A percentile compares a stretch with the other conserved stretches of the same genome.
These are phyloP conservation scores for Dipodomys stephensi DNA, from an alignment of 2,113 vertebrate genomes.

Conservation along the genomic window DNA sequence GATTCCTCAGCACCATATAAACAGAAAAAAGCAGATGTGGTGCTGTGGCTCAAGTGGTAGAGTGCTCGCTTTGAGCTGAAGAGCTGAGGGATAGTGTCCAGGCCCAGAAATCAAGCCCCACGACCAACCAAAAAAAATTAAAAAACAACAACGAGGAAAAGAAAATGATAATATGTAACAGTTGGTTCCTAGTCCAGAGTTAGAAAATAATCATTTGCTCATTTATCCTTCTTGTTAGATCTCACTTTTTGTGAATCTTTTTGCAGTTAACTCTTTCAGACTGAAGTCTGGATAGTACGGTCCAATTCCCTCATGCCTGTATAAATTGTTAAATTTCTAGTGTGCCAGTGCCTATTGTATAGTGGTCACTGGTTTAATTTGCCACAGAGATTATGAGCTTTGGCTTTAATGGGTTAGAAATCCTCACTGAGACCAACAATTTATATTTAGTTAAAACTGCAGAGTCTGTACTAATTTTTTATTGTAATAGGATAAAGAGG, in stretches of 20 bases:
- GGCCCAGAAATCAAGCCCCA: too few species aligned
- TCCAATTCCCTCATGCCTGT: conserved; percentile 6
- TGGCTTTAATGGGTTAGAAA: conserved; percentile 69
- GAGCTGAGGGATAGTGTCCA: too few species aligned
- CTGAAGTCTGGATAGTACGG: conserved; percentile 31
- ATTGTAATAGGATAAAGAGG: conserved; percentile 56
- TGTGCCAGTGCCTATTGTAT: neutral
- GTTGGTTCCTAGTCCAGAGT: neutral
- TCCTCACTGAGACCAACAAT: conserved; percentile 61
- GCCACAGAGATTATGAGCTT: conserved; percentile 45
- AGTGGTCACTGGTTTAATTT: conserved; percentile 67
- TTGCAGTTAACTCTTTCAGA: conserved; percentile 50
- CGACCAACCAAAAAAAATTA: too few species aligned
- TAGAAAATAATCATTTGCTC: conserved; percentile 55
- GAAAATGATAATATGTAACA: neutral
- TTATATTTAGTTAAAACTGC: conserved; percentile 70
- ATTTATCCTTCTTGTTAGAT: conserved; percentile 55
- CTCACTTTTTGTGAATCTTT: conserved; percentile 52
- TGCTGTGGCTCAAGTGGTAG: too few species aligned
- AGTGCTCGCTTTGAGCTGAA: too few species aligned
- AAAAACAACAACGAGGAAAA: neutral
- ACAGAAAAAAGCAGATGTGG: too few species aligned
- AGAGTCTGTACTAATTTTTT: conserved; percentile 62
- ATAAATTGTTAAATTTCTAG: conserved; percentile 67
- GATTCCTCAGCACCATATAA: too few species aligned